Evolutionary conservation across 2,888 invertebrate genomes (phyloP), one percentile per base, ranked within the genome.

Genomic region (Palloptera scutellata): DNA sequence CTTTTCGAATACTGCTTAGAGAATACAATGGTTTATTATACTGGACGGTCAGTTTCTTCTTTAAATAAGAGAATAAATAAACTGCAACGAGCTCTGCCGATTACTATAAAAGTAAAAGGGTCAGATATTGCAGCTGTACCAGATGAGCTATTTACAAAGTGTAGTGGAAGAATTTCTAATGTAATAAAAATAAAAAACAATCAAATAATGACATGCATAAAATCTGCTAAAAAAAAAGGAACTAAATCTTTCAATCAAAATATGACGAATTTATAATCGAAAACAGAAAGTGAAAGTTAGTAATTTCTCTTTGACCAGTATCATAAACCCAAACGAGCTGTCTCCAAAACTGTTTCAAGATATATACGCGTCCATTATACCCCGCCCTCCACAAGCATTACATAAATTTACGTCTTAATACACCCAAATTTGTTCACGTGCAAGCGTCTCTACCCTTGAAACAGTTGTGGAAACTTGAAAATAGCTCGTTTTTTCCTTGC

Each of bases 1-100:
- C 85, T 85, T 85, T 85, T 85, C 85, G 85, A 85, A 85, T 85
- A 85, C 85, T 85, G 85, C 84, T 85, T 85, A 85, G 85, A 85
- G 85, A 84, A 83, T 78, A 79, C 79, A 76, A 82, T 79, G 83
- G 82, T 83, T 83, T 82, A 84, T 83, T 76, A 81, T 81, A 83
- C 84, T 84, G 84, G 81, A 81, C 76, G 75, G 79, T 55, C 61
- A 51, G 43, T 9, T 15, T n/a, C 58, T 41, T 20, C 30, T 58
- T 43, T 58, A 64, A 58, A 58, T 30, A 15, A 52, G 30, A 30
- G 30, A 30, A 30, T 30, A 30, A 30, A 4, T 30, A 4, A 30
- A 30, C 30, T 30, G 30, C 30, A 30, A 30, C 30, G 30, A 30
- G 6, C 30, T 30, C 30, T 30, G 30, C 6, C 2, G 30, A 30